Percentiles rank a stretch among this genome's conserved stretches.
These are phyloP conservation scores for Anhinga anhinga DNA, from an alignment of 2,113 vertebrate genomes.

Conservation along the genomic window DNA sequence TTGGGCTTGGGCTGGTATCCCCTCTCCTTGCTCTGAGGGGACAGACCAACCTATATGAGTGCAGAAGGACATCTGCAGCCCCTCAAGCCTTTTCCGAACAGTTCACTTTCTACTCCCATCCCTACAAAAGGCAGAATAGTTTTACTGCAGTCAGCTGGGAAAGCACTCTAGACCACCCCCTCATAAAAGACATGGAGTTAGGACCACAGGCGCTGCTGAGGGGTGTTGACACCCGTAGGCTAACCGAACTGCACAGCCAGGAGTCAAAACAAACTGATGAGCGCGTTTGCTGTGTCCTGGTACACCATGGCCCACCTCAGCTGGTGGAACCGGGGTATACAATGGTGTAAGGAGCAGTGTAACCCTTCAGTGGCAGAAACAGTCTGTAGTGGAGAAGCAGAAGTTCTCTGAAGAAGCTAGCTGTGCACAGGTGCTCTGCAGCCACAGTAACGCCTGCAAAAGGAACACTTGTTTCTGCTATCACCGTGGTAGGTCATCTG, in stretches of 20 bases:
- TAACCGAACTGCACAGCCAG: background rate
- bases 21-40: background rate
- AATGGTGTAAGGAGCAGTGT: fast-evolving
- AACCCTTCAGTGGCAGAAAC: background rate
- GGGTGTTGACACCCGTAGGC: background rate
- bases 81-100: background rate
- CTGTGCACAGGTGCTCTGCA: background rate
- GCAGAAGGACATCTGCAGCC: background rate
- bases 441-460: background rate
- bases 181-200: background rate
- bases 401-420: background rate
- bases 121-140: background rate
- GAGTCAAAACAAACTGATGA: background rate
- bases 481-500: fast-evolving
- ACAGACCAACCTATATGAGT: background rate
- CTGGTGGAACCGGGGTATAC: background rate
- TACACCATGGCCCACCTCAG: background rate
- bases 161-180: fast-evolving
- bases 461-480: fast-evolving
- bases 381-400: background rate
- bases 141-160: background rate
- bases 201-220: fast-evolving
- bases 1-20: background rate
- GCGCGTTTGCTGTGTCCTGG: background rate
- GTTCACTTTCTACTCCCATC: background rate